Conservation (phyloP, 2,888 invertebrate species). For the Panopea generosa region DNA sequence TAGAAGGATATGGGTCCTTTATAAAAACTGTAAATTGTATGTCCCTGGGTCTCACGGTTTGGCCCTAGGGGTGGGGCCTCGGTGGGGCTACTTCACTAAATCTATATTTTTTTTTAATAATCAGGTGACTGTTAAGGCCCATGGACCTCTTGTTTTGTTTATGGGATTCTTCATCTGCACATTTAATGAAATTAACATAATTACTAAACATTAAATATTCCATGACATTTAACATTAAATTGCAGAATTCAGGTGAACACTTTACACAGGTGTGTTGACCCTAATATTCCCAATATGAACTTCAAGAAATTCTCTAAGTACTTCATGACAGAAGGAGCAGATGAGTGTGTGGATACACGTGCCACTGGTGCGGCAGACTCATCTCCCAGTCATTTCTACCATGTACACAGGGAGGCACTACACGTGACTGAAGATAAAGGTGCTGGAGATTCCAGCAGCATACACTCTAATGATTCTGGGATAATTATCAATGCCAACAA, state of each 20-base stretch:
- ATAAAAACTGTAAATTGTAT: too few species aligned
- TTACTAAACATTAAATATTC: too few species aligned
- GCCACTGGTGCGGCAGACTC: background rate
- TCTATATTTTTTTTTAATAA: too few species aligned
- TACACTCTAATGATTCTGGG: constrained; percentile 73
- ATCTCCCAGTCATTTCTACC: background rate
- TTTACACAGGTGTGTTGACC: constrained; percentile 89
- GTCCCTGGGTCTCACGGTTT: too few species aligned
- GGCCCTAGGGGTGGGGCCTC: too few species aligned
- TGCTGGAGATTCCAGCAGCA: constrained; percentile 56
- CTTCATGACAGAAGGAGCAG: constrained; percentile 46
- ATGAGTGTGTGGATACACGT: background rate
- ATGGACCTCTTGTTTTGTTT: too few species aligned
- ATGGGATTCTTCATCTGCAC: too few species aligned
- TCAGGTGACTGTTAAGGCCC: too few species aligned
- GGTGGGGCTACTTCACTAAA: too few species aligned
- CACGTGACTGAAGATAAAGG: constrained; percentile 43
- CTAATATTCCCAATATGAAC: constrained; percentile 88
- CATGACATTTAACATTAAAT: too few species aligned
- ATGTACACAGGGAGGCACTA: background rate
- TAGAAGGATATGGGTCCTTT: too few species aligned
- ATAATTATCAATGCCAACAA: constrained; percentile 53
- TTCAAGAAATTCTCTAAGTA: constrained; percentile 72
- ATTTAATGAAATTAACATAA: too few species aligned
- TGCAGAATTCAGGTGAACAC: constrained; percentile 84